These are phyloP conservation scores for Iguana delicatissima DNA, from an alignment of 2,797 vertebrate genomes.

Conservation along the genomic window DNA sequence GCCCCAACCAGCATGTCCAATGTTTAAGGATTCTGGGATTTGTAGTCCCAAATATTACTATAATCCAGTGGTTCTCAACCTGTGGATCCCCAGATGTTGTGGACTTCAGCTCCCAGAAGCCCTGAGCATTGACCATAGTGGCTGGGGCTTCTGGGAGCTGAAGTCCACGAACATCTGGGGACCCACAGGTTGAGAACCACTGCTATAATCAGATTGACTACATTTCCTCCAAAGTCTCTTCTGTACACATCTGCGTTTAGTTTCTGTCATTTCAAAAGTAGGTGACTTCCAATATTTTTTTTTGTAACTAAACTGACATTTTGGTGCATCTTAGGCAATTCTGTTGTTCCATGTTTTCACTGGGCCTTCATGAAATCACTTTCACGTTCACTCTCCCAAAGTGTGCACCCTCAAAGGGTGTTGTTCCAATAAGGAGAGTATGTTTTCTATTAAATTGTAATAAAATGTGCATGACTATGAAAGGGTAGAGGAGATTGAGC, in stretches of 20 bases:
- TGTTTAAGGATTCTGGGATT: too few species aligned
- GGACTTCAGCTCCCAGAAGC: too few species aligned
- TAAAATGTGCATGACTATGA: neutral
- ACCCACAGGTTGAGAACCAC: too few species aligned
- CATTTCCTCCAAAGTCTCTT: neutral
- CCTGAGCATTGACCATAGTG: too few species aligned
- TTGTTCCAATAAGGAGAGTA: neutral
- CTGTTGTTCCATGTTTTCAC: neutral
- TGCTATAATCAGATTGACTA: too few species aligned
- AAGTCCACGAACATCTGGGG: too few species aligned
- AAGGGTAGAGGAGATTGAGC: neutral
- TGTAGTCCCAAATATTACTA: too few species aligned
- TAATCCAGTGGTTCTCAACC: too few species aligned
- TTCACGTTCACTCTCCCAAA: neutral
- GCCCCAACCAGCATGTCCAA: too few species aligned
- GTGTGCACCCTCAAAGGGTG: neutral
- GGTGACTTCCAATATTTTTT: neutral
- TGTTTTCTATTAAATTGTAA: neutral
- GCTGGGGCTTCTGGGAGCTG: too few species aligned
- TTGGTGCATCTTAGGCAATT: neutral
- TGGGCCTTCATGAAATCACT: neutral
- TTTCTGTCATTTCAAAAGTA: neutral
- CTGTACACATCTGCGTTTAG: neutral
- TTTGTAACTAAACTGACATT: neutral
- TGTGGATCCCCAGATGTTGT: too few species aligned